Evolutionary conservation across 2,888 invertebrate species (phyloP).

Genomic region (Meiosimyza decipiens): DNA sequence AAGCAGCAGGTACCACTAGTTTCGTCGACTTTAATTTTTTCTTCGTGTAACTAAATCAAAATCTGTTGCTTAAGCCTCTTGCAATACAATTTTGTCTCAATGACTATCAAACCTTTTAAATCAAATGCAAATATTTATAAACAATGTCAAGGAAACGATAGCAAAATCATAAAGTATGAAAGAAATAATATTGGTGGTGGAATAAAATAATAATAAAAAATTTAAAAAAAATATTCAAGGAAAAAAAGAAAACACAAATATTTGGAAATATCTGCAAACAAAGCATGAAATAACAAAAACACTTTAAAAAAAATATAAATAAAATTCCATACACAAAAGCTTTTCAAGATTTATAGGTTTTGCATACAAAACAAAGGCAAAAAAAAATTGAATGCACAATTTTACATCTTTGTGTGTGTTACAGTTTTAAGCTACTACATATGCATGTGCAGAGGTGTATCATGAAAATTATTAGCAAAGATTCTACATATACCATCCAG

Average conservation of each 20-base stretch:
- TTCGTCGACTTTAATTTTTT: no score
- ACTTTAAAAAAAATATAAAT: neutral
- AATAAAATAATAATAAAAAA: neutral
- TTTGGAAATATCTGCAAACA: no score
- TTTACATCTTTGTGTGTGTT: slow-evolving; percentile 38
- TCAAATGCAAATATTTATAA: slow-evolving; percentile 32
- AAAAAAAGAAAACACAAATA: no score
- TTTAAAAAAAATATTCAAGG: neutral
- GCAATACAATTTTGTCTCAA: neutral
- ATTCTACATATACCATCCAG: slow-evolving; percentile 27
- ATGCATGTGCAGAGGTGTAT: slow-evolving; percentile 43
- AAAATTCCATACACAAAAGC: neutral
- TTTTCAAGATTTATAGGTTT: slow-evolving; percentile 16
- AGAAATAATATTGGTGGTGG: slow-evolving; percentile 4
- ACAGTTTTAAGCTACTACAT: slow-evolving; percentile 7
- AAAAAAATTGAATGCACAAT: slow-evolving; percentile 18
- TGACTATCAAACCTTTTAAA: neutral
- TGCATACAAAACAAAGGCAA: slow-evolving; percentile 7
- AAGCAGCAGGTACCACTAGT: no score
- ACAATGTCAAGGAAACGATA: slow-evolving; percentile 8
- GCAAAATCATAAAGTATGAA: slow-evolving; percentile 13
- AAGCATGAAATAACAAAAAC: neutral
- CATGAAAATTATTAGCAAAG: slow-evolving; percentile 31
- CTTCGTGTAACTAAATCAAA: no score
- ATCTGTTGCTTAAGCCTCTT: neutral